Conservation (phyloP, 2,888 invertebrate genomes). For the Drosophila neonasuta region DNA sequence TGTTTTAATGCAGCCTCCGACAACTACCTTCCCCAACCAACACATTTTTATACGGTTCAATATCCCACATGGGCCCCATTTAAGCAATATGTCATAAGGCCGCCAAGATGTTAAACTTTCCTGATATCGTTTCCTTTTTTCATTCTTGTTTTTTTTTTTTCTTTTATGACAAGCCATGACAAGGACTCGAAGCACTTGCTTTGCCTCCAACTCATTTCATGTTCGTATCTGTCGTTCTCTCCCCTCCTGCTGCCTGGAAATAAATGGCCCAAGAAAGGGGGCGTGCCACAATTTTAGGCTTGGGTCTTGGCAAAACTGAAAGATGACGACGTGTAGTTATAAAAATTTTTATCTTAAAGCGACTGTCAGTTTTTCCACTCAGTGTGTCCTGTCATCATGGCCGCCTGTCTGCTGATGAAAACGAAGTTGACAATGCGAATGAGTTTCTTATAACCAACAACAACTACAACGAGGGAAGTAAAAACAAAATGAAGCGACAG, state of each 20-base stretch:
- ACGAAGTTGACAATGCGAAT: constrained; percentile 76
- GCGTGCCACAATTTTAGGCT: constrained; percentile 58
- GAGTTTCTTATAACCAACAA: constrained; percentile 71
- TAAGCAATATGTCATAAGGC: constrained; percentile 70
- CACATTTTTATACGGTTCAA: constrained; percentile 15
- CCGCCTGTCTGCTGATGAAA: constrained; percentile 63
- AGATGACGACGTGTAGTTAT: constrained; percentile 69
- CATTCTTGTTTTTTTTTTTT: constrained; percentile 24
- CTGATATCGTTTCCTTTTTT: constrained; percentile 38
- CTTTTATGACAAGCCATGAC: constrained; percentile 67
- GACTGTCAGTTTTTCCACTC: constrained; percentile 60
- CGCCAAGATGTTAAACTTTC: constrained; percentile 75
- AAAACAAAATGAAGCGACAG: constrained; percentile 76
- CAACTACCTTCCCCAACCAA: constrained; percentile 15
- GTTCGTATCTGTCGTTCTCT: not conserved
- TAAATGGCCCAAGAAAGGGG: constrained; percentile 61
- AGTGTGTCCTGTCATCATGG: constrained; percentile 7
- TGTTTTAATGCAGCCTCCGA: constrained; percentile 32
- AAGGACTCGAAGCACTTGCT: constrained; percentile 23
- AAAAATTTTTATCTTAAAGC: constrained; percentile 73
- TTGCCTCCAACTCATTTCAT: constrained; percentile 5
- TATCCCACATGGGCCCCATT: constrained; percentile 69
- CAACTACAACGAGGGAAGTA: constrained; percentile 35
- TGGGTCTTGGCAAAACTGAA: constrained; percentile 34
- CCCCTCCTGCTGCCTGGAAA: constrained; percentile 16